These are phyloP conservation scores for Nowickia ferox DNA, from an alignment of 2,888 invertebrate species.

Conservation along the genomic window DNA sequence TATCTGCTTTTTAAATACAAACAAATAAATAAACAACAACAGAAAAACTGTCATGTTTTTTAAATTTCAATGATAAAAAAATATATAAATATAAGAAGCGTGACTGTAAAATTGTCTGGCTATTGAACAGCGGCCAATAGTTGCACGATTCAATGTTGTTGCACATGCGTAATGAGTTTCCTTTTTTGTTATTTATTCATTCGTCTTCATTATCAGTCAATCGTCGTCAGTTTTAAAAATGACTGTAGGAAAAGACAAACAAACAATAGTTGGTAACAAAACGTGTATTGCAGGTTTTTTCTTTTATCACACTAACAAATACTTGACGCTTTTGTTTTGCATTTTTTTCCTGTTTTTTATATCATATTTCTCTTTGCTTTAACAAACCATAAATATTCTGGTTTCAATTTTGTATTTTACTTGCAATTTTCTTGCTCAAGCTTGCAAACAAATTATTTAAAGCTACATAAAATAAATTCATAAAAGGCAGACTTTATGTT, in stretches of 20 bases:
- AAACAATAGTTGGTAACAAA: slow-evolving; percentile 8
- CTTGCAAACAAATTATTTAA: background rate
- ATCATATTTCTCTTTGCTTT: slow-evolving; percentile 9
- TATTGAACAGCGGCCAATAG: slow-evolving; percentile 44
- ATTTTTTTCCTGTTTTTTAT: background rate
- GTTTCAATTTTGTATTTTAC: slow-evolving; percentile 25
- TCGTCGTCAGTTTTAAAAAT: slow-evolving; percentile 15
- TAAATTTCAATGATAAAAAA: slow-evolving; percentile 45
- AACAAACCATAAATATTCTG: slow-evolving; percentile 1
- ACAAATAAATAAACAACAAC: slow-evolving; percentile 37
- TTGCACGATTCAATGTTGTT: slow-evolving; percentile 52
- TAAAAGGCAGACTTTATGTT: background rate
- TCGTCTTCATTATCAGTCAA: slow-evolving; percentile 39
- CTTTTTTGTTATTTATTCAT: slow-evolving; percentile 43
- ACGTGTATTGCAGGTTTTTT: slow-evolving; percentile 31
- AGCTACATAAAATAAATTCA: background rate
- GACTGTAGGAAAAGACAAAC: background rate
- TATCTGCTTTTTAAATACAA: slow-evolving; percentile 24
- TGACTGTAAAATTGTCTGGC: slow-evolving; percentile 53
- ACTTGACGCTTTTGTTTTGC: background rate
- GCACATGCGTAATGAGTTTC: slow-evolving; percentile 68
- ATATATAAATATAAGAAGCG: slow-evolving; percentile 20
- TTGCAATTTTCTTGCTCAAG: slow-evolving; percentile 27
- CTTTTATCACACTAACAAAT: background rate
- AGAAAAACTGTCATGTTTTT: slow-evolving; percentile 46